Evolutionary conservation across 92 coral and sea anemone species (phyloP), one percentile per base, ranked within the genome.

Genomic region (Siderastrea siderea): DNA sequence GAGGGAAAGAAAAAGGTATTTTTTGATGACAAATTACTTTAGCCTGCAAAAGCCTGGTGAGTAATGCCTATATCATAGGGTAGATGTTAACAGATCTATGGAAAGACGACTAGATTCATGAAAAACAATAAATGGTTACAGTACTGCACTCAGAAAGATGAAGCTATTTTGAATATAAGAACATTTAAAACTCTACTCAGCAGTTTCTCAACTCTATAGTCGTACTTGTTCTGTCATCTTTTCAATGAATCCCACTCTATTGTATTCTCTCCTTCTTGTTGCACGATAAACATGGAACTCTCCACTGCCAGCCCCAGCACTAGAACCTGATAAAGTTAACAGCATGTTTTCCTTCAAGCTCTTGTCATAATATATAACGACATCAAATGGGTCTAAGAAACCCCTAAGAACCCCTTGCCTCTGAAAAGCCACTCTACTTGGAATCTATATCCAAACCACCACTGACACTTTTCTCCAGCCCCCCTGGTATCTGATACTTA

Each of bases 231-330:
- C 88, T 5, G 98, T 95, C 60, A 92, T 79, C 64, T 85, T 92
- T 19, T 95, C 99, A 81, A 97, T 89, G 84, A 79, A 95, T 44
- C 92, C 94, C 68, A 85, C 82, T 74, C 99, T 92, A 51, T 94
- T 97, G 90, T 97, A 88, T 71, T 97, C 99, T 64, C 99, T 93
- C 78, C 99, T 89, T 80, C 99, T 92, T 64, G 99, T 97, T 48
- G 99, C 93, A 84, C 99, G 91, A 71, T 97, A 97, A 65, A 97
- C 99, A 92, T 97, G 99, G 71, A 97, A 97, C 77, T 97, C 99
- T 65, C 99, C 99, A 93, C 99, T 97, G 0, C 99, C 99, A 54
- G 99, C 99, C 2, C 99, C 99, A 86, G 99, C 99, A 94, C 99
- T 97, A 5, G 99, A 97, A 58, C 99, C 99, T 97, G 58, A 8